These are phyloP conservation scores for Geodia barretti DNA, from an alignment of 37 sponge, comb jelly and placozoan genomes.

Conservation along the genomic window DNA sequence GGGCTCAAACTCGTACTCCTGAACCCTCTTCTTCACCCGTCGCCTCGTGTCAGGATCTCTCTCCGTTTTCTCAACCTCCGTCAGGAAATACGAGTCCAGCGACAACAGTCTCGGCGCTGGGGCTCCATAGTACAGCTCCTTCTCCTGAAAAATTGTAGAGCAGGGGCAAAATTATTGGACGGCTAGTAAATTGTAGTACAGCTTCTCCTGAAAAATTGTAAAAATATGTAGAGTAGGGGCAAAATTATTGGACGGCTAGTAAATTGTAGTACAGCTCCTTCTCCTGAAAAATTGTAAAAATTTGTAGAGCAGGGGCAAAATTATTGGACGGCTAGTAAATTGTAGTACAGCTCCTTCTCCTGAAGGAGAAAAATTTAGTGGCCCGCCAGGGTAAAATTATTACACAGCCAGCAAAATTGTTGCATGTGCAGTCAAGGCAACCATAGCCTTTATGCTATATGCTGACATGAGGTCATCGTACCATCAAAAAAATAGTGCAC, in stretches of 20 bases:
- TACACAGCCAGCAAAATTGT: background rate
- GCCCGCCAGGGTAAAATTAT: background rate
- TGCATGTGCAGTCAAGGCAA: background rate
- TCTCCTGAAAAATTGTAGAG: slow-evolving; percentile 52
- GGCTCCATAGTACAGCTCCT: slow-evolving; percentile 60
- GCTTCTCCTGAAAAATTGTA: slow-evolving; percentile 2
- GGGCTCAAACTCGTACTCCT: slow-evolving; percentile 81
- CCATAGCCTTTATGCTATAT: no score
- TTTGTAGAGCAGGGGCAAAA: background rate
- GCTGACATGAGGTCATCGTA: no score
- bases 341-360: background rate
- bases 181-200: background rate
- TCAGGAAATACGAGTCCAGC: slow-evolving; percentile 88
- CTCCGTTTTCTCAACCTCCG: slow-evolving; percentile 71
- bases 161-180: background rate
- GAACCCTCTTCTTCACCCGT: slow-evolving; percentile 23
- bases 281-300: slow-evolving; percentile 40
- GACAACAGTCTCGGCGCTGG: slow-evolving; percentile 78
- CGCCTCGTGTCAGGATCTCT: slow-evolving; percentile 68
- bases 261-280: slow-evolving; percentile 47
- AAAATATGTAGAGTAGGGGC: background rate
- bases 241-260: background rate
- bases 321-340: background rate
- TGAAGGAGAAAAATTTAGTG: background rate
- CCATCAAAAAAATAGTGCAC: no score